Evolutionary conservation across 2,888 invertebrate species (phyloP).

Genomic region (Amphimallon solstitiale): DNA sequence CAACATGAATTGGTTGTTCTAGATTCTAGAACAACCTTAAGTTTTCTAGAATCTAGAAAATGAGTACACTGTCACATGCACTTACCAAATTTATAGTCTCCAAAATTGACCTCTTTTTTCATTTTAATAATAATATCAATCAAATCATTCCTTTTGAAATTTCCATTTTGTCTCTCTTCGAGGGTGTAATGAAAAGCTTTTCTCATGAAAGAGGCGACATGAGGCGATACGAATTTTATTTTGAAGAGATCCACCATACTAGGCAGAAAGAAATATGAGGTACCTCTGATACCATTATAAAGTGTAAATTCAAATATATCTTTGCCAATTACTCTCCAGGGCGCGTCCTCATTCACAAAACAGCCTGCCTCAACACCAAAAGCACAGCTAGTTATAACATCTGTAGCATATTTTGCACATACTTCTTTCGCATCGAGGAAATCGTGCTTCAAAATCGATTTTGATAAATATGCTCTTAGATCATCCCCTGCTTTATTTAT

Average conservation of each 20-base stretch:
- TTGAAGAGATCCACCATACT: constrained; percentile 40
- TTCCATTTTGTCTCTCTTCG: constrained; percentile 35
- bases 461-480: constrained; percentile 18
- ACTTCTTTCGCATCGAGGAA: constrained; percentile 48
- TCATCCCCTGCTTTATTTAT: constrained; percentile 59
- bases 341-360: constrained; percentile 53
- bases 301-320: constrained; percentile 52
- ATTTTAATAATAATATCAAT: constrained; percentile 69
- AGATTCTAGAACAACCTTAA: too few relatives aligned
- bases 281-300: constrained; percentile 44
- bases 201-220: constrained; percentile 31
- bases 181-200: constrained; percentile 37
- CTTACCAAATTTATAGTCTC: constrained; percentile 51
- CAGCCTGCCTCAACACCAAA: constrained; percentile 60
- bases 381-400: constrained; percentile 60
- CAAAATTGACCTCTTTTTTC: constrained; percentile 62
- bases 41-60: too few relatives aligned
- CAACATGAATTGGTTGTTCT: too few relatives aligned
- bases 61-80: constrained; percentile 32
- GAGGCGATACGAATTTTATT: constrained; percentile 36
- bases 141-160: constrained; percentile 65
- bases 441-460: constrained; percentile 1
- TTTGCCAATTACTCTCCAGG: constrained; percentile 54
- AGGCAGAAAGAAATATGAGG: constrained; percentile 44
- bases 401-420: constrained; percentile 58